Percentiles rank a stretch among this genome's conserved stretches.
phyloP scores from a whole-genome alignment of 2,888 invertebrate genomes.

The Fabriciana adippe region DNA sequence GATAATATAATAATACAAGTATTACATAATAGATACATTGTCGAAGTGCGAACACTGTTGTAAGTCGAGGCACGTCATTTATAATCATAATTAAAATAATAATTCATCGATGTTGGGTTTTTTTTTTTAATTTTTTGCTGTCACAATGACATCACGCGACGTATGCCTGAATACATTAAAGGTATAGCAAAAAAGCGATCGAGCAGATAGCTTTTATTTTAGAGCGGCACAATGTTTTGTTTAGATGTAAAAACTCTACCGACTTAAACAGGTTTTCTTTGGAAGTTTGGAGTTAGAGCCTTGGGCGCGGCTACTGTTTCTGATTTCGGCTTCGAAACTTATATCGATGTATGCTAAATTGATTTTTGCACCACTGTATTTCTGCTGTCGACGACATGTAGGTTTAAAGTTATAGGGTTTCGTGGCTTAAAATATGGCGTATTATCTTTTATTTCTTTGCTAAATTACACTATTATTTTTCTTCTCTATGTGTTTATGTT shows the following conservation, averaged over 20 bases:
- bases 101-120: constrained; percentile 36
- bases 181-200: constrained; percentile 40
- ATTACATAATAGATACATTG: not conserved
- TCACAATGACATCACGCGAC: constrained; percentile 44
- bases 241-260: constrained; percentile 11
- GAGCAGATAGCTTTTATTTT: constrained; percentile 40
- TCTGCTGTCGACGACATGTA: not conserved
- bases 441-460: no score
- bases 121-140: constrained; percentile 37
- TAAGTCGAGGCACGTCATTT: constrained; percentile 18
- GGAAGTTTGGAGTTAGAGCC: constrained; percentile 10
- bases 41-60: constrained; percentile 1
- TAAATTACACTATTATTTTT: no score
- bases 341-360: not conserved
- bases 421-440: no score
- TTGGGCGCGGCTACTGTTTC: constrained; percentile 9
- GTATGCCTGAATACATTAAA: constrained; percentile 41
- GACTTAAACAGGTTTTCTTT: constrained; percentile 7
- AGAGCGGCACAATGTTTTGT: constrained; percentile 23
- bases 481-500: no score
- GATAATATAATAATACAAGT: no score
- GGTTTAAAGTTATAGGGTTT: no score
- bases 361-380: not conserved
- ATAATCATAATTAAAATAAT: constrained; percentile 43
- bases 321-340: not conserved